These are phyloP conservation scores for Eunapius fragilis DNA, from an alignment of 37 sponge, comb jelly and placozoan species.

Conservation along the genomic window DNA sequence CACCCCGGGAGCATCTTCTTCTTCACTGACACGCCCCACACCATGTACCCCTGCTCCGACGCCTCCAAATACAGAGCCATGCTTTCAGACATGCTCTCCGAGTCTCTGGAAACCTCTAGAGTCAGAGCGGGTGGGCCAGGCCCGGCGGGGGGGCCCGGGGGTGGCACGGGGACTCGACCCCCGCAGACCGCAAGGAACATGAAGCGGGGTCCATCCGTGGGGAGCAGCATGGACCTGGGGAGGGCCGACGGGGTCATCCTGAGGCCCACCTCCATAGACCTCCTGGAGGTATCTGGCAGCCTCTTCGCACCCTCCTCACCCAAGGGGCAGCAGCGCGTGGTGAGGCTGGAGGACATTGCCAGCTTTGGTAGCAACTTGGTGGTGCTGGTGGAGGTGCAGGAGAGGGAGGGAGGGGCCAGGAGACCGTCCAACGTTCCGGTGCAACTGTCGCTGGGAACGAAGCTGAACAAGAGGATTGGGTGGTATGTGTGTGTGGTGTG, in stretches of 20 bases:
- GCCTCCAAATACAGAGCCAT: constrained; percentile 1
- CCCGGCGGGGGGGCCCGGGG: not conserved
- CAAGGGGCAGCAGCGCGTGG: constrained; percentile 20
- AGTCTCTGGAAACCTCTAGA: not conserved
- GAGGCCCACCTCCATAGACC: constrained; percentile 35
- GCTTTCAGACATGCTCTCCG: constrained; percentile 4
- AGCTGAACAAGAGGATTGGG: not conserved
- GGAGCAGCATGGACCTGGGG: not conserved
- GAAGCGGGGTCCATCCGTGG: not conserved
- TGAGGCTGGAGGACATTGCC: constrained; percentile 41
- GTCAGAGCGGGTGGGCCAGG: not conserved
- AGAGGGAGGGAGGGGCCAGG: not conserved
- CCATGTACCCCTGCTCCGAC: constrained; percentile 15
- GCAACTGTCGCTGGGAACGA: not conserved
- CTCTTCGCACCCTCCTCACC: constrained; percentile 12
- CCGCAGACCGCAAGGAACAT: not conserved
- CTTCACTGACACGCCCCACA: constrained; percentile 21
- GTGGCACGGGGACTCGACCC: not conserved
- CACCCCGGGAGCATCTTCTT: not conserved
- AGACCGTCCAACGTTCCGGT: not conserved
- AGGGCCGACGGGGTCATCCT: constrained; percentile 37
- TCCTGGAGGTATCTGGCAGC: constrained; percentile 32
- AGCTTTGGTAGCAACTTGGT: constrained; percentile 64
- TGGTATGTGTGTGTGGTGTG: not conserved
- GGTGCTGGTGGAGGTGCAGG: constrained; percentile 59